Conservation (phyloP, 1,140 invertebrate species). For the Drosophila equinoxialis region DNA sequence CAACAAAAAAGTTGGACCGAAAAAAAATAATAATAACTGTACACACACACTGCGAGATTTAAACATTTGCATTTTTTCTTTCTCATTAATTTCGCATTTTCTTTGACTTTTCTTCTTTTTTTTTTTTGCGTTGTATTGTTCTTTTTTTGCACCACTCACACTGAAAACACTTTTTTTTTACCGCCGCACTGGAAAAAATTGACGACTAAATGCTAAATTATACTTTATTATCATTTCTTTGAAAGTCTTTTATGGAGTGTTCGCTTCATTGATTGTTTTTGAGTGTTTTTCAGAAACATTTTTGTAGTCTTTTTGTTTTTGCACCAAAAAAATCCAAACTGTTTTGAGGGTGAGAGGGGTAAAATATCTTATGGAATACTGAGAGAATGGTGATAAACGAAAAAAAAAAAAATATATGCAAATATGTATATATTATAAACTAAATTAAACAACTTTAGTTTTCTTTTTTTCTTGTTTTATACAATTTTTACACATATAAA, state of each 20-base stretch:
- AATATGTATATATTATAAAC: constrained; percentile 8
- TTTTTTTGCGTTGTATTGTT: constrained; percentile 20
- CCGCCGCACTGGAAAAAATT: constrained; percentile 15
- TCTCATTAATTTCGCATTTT: constrained; percentile 4
- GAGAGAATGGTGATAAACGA: constrained; percentile 10
- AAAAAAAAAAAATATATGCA: constrained; percentile 13
- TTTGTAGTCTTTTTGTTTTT: constrained; percentile 34
- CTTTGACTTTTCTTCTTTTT: not conserved
- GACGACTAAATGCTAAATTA: constrained; percentile 9
- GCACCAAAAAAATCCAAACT: constrained; percentile 61
- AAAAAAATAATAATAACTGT: constrained; percentile 60
- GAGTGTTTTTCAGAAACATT: constrained; percentile 71
- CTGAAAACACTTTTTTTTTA: constrained; percentile 16
- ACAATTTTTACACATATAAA: constrained; percentile 54
- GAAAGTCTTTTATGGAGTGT: constrained; percentile 66
- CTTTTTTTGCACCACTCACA: constrained; percentile 29
- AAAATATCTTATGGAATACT: constrained; percentile 21
- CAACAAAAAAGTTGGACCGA: constrained; percentile 47
- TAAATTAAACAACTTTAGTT: constrained; percentile 19
- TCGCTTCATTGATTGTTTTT: constrained; percentile 65
- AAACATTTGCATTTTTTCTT: constrained; percentile 4
- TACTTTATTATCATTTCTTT: not conserved
- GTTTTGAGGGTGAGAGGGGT: constrained; percentile 15
- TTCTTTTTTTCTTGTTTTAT: constrained; percentile 31
- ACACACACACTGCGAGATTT: constrained; percentile 47